Percentiles rank a stretch among this genome's conserved stretches.
Evolutionary conservation across 2,113 vertebrate genomes (phyloP).

Genomic region (Dasyornis broadbenti): DNA sequence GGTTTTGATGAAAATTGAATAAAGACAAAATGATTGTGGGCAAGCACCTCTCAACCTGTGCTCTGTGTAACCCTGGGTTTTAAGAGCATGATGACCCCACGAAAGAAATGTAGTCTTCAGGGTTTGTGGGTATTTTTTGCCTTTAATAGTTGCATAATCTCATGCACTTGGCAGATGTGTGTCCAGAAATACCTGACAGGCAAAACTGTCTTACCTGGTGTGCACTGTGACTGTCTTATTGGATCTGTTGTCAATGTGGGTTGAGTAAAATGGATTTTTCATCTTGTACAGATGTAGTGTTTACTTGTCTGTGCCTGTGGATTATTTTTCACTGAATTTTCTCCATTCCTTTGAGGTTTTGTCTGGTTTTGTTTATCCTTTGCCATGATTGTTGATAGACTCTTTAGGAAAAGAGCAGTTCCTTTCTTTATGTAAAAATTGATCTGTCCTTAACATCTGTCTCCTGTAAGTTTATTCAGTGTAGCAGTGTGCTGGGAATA

Average conservation of each 20-base stretch:
- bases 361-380: background rate
- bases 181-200: background rate
- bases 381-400: background rate
- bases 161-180: background rate
- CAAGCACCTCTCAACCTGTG: background rate
- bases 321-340: constrained; percentile 4
- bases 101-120: background rate
- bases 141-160: background rate
- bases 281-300: background rate
- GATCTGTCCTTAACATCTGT: background rate
- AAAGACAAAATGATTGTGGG: background rate
- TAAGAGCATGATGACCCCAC: background rate
- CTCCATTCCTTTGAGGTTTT: background rate
- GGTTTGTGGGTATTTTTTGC: background rate
- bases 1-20: background rate
- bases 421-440: background rate
- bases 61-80: background rate
- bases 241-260: background rate
- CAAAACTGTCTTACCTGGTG: background rate
- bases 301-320: background rate
- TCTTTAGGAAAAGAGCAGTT: background rate
- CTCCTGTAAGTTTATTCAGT: background rate
- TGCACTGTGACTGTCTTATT: background rate
- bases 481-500: background rate
- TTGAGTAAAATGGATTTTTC: constrained; percentile 31